Base-by-base conservation (phyloP, 2,888 invertebrate genomes). In the Parthenolecanium corni region DNA sequence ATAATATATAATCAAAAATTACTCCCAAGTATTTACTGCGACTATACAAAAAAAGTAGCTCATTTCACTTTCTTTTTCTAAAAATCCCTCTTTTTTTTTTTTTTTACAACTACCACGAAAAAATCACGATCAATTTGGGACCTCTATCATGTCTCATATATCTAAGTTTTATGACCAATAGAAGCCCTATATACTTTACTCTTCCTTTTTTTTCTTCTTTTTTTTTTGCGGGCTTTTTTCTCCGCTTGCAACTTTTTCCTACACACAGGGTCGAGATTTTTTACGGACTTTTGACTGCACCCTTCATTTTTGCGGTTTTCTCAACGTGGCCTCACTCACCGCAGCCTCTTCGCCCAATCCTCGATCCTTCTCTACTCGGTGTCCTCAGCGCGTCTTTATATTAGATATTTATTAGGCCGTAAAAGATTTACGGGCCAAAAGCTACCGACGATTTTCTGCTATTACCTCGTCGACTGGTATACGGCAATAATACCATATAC, bases 61-160 rank as follows among this genome's bases (percentile, higher is more conserved):
- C 31, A 31, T 31, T 9, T 31, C 31, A 9, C 31, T 31, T 9
- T 31, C 31, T 6, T 31, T 31, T 31, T 31, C 9, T 9, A 9
- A 6, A 9, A 31, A 6, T 49, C 14, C 21, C 11, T 49, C 11
- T 23, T 20, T 23, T 21, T 49, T 23, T 49, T 14, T 5, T 14
- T 11, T 20, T 21, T 49, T 49, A 21, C 14, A 11, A 49, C 23
- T 11, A 14, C 12, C 21, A 58, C 49, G 47, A 21, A 20, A 53
- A 58, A 58, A 58, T 58, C 58, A 58, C 58, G 58, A 58, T 58
- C 58, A 58, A 58, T 58, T 58, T 58, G 58, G 58, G 58, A 58
- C 58, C 38, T 58, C 58, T 58, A 58, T 58, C 58, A 49, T 49
- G 58, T 58, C 49, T 58, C 58, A 36, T 58, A 58, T 58, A 58